Percentiles rank a stretch among this genome's conserved stretches.
Conservation (phyloP, 64 coral and sea anemone genomes). For the Astreopora myriophthalma region DNA sequence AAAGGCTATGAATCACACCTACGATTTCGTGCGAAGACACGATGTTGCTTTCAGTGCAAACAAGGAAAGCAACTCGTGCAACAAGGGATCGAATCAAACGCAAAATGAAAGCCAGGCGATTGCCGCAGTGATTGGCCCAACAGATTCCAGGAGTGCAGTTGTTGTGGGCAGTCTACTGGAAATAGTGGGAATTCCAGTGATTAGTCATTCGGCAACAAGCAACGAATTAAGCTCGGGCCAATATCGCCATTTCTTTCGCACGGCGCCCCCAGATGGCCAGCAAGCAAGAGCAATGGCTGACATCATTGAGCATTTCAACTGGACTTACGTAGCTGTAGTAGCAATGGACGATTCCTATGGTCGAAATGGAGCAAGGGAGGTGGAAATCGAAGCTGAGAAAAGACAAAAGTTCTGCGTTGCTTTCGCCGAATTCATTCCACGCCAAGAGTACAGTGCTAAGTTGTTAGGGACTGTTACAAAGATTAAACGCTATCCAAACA, state of each 20-base stretch:
- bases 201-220: conserved; percentile 57
- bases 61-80: background rate
- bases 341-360: conserved; percentile 66
- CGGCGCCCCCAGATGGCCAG: conserved; percentile 45
- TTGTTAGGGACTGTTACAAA: background rate
- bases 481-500: background rate
- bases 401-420: conserved; percentile 52
- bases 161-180: background rate
- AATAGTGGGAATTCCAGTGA: conserved; percentile 24
- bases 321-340: conserved; percentile 55
- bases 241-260: conserved; percentile 53
- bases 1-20: conserved; percentile 28
- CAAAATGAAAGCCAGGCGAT: background rate
- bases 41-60: background rate
- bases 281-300: conserved; percentile 66
- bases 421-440: conserved; percentile 38
- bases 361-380: conserved; percentile 12
- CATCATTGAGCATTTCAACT: conserved; percentile 60
- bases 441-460: conserved; percentile 20
- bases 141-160: conserved; percentile 37
- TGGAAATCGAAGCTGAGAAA: conserved; percentile 37
- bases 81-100: background rate
- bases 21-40: conserved; percentile 17
- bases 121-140: conserved; percentile 39
- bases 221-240: conserved; percentile 45